Base-by-base conservation (phyloP, 2,797 vertebrate genomes). In the Urophycis tenuis region DNA sequence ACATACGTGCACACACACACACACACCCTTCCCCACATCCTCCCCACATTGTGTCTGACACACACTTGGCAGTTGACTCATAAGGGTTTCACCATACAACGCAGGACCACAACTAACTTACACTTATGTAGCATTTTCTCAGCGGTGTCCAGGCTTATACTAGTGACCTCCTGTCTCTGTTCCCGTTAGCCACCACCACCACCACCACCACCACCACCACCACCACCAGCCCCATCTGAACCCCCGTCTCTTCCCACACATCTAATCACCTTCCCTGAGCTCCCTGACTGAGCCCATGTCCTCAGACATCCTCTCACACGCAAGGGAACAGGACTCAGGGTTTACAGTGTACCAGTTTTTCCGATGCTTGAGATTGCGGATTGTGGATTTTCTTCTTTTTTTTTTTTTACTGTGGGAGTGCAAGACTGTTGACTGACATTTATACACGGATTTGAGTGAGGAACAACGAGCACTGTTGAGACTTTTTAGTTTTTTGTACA, bases 381-480 rank as follows among this genome's bases (percentile, higher is more conserved):
- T 70, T 29, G 67, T 14, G n/a, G n/a, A n/a, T n/a, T n/a, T n/a
- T n/a, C n/a, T n/a, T n/a, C n/a, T n/a, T 15, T 41, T 22, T 12
- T 35, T 17, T 76, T 74, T 80, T 74, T 84, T 86, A 82, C 82
- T 83, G 86, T 86, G 87, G 71, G 84, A 3, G 81, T 87, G 89
- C 74, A 82, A 81, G 83, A 84, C 83, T 87, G 85, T 85, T 81
- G n/a, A 85, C 80, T 88, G 85, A 82, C 85, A 83, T 87, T 90
- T 25, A 60, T 60, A 60, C 53, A 25, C n/a, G 5, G 81, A 83
- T 85, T 81, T 81, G 81, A 84, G 78, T 86, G 87, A 86, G 87
- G 81, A 88, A 89, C 80, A 84, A 87, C 79, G 82, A 89, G 86
- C 88, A 89, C 88, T 88, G 87, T 88, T 87, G 86, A 80, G 80